Base-by-base conservation (phyloP, 2,113 vertebrate genomes). In the Lates calcarifer region DNA sequence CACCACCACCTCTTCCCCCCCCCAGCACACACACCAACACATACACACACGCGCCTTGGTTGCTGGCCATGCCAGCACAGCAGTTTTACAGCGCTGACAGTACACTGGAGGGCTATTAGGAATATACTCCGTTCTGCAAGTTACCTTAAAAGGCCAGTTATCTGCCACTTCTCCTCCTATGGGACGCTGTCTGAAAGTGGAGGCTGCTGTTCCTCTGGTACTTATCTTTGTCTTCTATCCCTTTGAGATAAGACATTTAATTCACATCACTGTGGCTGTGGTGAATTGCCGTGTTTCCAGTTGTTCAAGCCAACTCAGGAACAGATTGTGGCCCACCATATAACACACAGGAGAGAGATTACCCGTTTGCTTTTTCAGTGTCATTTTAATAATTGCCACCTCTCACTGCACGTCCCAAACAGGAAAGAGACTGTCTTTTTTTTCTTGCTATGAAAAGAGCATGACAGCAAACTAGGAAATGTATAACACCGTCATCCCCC, bases 81-180 rank as follows among this genome's bases (percentile, higher is more conserved):
- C 77, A 78, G 13, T 73, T 86, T 79, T 49, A 26, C 43, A 74
- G 47, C 28, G 22, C 81, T 87, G 64, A 60, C 70, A 11, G 20
- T 63, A 61, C 87, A 60, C 74, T 79, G 65, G 72, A 78, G 83
- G n/a, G 70, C 79, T 51, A 70, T 84, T 84, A 84, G 39, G 66
- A 69, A 66, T 66, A 68, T 43, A 47, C 67, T 76, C 33, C 33
- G 45, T 81, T 66, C 63, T 81, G 72, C 65, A 67, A 64, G 71
- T 61, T 74, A 28, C 83, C 77, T 89, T 82, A 87, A 90, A 90
- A 89, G 66, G 78, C 58, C 78, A 63, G 74, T 88, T 81, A 72
- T 84, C 67, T 74, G 79, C 69, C 61, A 47, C 70, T 28, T 74
- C 55, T 77, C 18, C 26, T 77, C 86, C 74, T 68, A 0, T 28